Evolutionary conservation across 2,113 vertebrate genomes (phyloP), one percentile per base, ranked within the genome.

Genomic region (Phodopus roborovskii): DNA sequence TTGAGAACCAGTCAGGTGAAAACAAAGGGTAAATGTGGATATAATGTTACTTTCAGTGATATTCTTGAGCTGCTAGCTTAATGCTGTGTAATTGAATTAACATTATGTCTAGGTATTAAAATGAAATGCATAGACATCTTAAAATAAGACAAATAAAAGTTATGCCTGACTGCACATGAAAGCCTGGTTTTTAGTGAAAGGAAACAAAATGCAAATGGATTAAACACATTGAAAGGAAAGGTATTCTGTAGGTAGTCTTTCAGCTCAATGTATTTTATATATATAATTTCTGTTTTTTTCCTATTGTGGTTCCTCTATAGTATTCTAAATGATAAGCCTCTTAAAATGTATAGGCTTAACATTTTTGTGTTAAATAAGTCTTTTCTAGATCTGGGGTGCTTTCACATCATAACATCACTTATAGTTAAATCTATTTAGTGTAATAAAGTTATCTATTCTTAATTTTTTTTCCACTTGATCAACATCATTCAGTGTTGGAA

Each of bases 31-130:
- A 71, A 92, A 87, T 87, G 56, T 94, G 6, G 13, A 91, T 50
- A 39, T 79, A 94, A 95, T 97, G 97, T 97, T 15, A 58, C 71
- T 81, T 96, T 95, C 39, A 86, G 30, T 96, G 95, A 95, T 92
- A 66, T 90, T 93, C 26, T 96, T 95, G 97, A 30, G 30, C 83
- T 96, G 86, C 77, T 95, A 75, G 68, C 17, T 66, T 85, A 78
- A 91, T 97, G 79, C 93, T 90, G 85, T 96, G 75, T 97, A 97
- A 98, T 96, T 97, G 33, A 97, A 97, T 98, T 97, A 20, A 97
- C 97, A 92, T 98, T 95, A 90, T 94, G 95, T 89, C 85, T 96
- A 90, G 78, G 95, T 97, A 97, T 97, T 98, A 98, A 97, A 98
- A 98, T 93, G 95, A 79, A 89, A 77, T 26, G 94, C 81, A 96